Evolutionary conservation across 2,888 invertebrate genomes (phyloP), one percentile per base, ranked within the genome.

Genomic region (Parthenolecanium corni): DNA sequence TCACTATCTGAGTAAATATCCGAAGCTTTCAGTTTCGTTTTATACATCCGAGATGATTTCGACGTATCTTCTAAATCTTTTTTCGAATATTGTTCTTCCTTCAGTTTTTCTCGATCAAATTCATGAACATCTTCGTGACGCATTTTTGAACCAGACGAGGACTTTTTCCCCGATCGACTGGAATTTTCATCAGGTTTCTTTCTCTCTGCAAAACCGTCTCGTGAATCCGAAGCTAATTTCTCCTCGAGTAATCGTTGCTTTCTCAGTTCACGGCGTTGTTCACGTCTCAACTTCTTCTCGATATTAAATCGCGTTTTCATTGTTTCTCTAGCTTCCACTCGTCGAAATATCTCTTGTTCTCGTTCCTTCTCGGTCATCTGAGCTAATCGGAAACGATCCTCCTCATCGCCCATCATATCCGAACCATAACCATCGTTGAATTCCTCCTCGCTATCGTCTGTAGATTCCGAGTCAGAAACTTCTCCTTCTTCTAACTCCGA

Each of bases 351-450:
- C 75, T 96, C 96, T 62, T 94, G 92, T 76, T 98, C 97, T 49
- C 97, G 79, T 72, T 97, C 96, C 71, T 93, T 94, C 72, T 97
- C 97, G 0, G 95, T 95, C 81, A 97, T 85, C 66, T 86, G 84
- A 14, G 91, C 92, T 47, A 97, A 77, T 0, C 89, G 77, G 1
- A 88, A 86, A 70, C 90, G 83, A 77, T 97, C 97, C 68, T 92
- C 95, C 65, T 90, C 94, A 74, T 96, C 95, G 0, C 95, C 95
- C 86, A 96, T 95, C 24, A 96, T 80, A 72, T 96, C 89, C 67
- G 96, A 96, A 73, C 95, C 96, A 70, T 89, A 94, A 66, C 96
- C 96, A 76, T 97, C 96, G 72, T 93, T 86, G 72, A 95, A 96
- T 74, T 94, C 93, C 68, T 86, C 86, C 66, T 89, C 86, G 62